Base-by-base conservation (phyloP, 1,140 invertebrate species). In the Drosophila kohkoa region DNA sequence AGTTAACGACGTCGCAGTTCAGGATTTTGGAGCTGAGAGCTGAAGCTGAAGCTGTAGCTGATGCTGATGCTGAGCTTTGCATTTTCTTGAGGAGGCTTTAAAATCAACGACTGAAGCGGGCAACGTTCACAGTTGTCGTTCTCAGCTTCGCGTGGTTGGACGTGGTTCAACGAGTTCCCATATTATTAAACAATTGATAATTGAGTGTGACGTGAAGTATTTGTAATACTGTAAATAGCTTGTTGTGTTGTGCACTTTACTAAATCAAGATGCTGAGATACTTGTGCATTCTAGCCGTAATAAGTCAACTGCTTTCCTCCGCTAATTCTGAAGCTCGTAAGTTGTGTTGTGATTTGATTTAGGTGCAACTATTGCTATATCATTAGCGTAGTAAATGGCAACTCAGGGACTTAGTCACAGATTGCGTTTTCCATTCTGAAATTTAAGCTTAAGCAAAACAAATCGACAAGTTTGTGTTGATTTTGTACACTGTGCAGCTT, bases 111-210 rank as follows among this genome's bases (percentile, higher is more conserved):
- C 54, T 63, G 48, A 43, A 67, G 59, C 52, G 62, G 60, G 51
- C 45, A 54, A 55, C 68, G 67, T 60, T 63, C 80, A 86, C 85
- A 87, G 83, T 87, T 69, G 67, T 63, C 62, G 64, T 81, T 87
- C 83, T 88, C 73, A 64, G 77, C 80, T 89, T 72, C 67, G 64
- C 65, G 74, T 70, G 16, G 54, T 66, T 75, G 46, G 85, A 80
- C 80, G 77, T 77, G 13, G 54, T 63, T 78, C 45, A 77, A 77
- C 80, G 69, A 71, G 59, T 46, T 16, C 58, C 52, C 32, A 55
- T 16, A 74, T 48, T 15, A 35, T 58, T 43, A 41, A 66, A 57
- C 5, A 38, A 41, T 32, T 13, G n/a, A n/a, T 30, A 45, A 55
- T 28, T 45, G 46, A 55, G 52, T 8, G 46, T 60, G 35, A 38